These are phyloP conservation scores for Caenorhabditis doughertyi DNA, from an alignment of 2,888 invertebrate species.

Conservation along the genomic window DNA sequence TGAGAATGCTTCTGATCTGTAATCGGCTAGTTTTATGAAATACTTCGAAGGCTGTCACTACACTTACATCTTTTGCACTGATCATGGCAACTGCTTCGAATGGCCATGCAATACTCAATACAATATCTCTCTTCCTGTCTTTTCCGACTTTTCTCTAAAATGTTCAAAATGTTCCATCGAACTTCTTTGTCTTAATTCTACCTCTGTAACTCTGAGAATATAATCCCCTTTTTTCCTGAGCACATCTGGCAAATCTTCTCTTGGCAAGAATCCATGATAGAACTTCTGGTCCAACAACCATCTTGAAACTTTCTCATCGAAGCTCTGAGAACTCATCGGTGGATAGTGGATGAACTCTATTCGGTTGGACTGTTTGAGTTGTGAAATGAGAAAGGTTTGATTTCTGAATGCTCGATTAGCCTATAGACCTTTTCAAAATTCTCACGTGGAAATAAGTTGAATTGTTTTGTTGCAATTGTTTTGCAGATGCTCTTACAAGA, in stretches of 20 bases:
- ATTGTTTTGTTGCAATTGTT: no score
- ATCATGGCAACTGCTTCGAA: not conserved
- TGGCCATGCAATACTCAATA: conserved; percentile 55
- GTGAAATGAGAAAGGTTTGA: no score
- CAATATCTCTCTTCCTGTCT: conserved; percentile 24
- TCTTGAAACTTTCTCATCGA: conserved; percentile 40
- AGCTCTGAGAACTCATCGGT: conserved; percentile 15
- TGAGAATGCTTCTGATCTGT: conserved; percentile 52
- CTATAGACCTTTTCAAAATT: no score
- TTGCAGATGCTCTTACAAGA: no score
- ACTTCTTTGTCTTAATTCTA: not conserved
- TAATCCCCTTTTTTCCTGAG: conserved; percentile 60
- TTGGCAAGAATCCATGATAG: conserved; percentile 53
- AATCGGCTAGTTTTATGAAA: not conserved
- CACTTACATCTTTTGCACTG: conserved; percentile 36
- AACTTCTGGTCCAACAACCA: conserved; percentile 54
- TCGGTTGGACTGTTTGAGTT: no score
- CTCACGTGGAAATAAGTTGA: no score
- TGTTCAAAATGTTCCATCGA: not conserved
- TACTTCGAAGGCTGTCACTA: not conserved
- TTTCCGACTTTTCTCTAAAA: conserved; percentile 46
- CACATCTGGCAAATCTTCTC: conserved; percentile 59
- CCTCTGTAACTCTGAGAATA: conserved; percentile 48
- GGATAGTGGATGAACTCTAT: no score
- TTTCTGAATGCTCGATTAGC: no score